These are phyloP conservation scores for Apamea sordens DNA, from an alignment of 2,888 invertebrate genomes.

Conservation along the genomic window DNA sequence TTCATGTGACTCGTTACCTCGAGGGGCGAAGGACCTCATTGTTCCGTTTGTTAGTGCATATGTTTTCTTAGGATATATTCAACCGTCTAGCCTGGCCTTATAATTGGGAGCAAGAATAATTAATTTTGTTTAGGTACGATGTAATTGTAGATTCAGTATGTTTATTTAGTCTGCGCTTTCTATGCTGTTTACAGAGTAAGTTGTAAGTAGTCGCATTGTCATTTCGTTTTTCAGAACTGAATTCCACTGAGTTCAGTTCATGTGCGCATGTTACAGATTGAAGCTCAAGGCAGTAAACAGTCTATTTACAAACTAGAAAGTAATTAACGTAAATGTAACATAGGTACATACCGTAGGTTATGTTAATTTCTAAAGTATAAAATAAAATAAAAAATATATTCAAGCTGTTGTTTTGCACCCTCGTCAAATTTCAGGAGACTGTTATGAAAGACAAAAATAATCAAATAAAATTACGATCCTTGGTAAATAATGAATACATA, in stretches of 20 bases:
- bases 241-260: not conserved
- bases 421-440: no score
- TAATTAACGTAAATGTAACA: no score
- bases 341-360: no score
- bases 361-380: no score
- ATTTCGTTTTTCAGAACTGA: not conserved
- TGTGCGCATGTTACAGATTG: not conserved
- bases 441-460: no score
- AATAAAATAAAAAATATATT: no score
- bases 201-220: not conserved
- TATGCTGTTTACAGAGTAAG: not conserved
- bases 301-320: no score
- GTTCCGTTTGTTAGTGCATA: constrained; percentile 43
- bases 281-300: not conserved
- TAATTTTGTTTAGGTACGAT: constrained; percentile 6
- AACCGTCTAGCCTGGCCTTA: constrained; percentile 34
- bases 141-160: constrained; percentile 11
- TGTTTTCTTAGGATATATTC: constrained; percentile 36
- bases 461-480: no score
- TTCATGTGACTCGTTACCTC: constrained; percentile 50
- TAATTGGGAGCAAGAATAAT: constrained; percentile 29
- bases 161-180: not conserved
- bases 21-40: constrained; percentile 48
- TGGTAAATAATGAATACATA: no score
- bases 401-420: no score